Evolutionary conservation across 2,113 vertebrate genomes (phyloP).

Genomic region (Pseudonaja textilis): DNA sequence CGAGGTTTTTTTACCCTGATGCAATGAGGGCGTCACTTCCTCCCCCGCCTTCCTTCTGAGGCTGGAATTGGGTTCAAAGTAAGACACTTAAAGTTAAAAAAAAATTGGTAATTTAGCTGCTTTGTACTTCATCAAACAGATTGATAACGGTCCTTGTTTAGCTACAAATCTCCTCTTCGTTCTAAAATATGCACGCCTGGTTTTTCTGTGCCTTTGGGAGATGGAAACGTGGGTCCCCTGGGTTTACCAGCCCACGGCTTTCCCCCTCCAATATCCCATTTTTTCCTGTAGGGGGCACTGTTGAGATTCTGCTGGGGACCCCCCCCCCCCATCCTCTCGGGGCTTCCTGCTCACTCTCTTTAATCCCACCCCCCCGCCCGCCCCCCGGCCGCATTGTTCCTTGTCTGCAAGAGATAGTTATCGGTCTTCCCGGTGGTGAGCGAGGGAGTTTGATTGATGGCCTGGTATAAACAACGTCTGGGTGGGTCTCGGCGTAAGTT

Average conservation of each 20-base stretch:
- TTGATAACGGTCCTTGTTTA: neutral
- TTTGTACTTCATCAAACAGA: neutral
- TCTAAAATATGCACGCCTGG: rapidly evolving
- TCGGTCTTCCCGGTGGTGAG: slow-evolving; percentile 61
- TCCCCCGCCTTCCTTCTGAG: neutral
- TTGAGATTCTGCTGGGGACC: slow-evolving; percentile 56
- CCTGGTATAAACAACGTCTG: slow-evolving; percentile 62
- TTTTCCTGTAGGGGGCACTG: slow-evolving; percentile 66
- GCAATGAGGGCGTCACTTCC: neutral
- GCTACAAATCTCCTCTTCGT: neutral
- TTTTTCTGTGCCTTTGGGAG: neutral
- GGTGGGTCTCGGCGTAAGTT: slow-evolving; percentile 43
- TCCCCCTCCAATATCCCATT: neutral
- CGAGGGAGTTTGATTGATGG: slow-evolving; percentile 68
- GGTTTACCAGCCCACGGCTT: neutral
- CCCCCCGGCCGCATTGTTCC: slow-evolving; percentile 52
- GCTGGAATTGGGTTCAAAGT: neutral
- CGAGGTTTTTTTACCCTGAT: neutral
- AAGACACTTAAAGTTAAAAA: neutral
- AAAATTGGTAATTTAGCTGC: neutral
- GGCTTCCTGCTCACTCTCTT: slow-evolving; percentile 73
- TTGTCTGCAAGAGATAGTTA: slow-evolving; percentile 69
- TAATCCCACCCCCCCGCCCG: no score
- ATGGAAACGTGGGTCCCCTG: neutral
- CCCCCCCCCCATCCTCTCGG: slow-evolving; percentile 63